Evolutionary conservation across 2,113 vertebrate species (phyloP), one percentile per base, ranked within the genome.

Genomic region (Blennius ocellaris): DNA sequence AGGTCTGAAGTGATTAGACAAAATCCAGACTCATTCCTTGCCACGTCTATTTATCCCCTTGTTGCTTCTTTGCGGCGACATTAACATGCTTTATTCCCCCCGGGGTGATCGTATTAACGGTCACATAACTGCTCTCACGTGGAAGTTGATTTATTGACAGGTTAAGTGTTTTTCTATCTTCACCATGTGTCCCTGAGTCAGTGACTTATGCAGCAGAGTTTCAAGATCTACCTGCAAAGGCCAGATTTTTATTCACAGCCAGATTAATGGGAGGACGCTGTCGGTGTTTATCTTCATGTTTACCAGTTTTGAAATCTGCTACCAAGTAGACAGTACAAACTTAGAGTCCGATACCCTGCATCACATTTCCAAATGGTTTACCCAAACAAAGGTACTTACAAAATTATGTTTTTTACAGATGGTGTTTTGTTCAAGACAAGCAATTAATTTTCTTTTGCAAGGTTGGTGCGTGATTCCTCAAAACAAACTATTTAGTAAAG

Each of bases 131-230:
- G n/a, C 50, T 54, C 63, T 73, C 67, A 47, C 58, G 49, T 57
- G 59, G 65, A n/a, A 39, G 47, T 14, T 73, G 59, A 72, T 78
- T 78, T 80, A 65, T 77, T 48, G 57, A 36, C 37, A 68, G 39
- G 76, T 66, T 62, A 51, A 49, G 36, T 17, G 54, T 54, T 63
- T 81, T 65, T 69, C 72, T 68, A 66, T 69, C 53, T 37, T 44
- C 36, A 74, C 58, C 44, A 72, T 53, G 74, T 36, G 55, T 17
- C 12, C n/a, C 63, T 30, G 40, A 3, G 45, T 11, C 1, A 51
- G 69, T 47, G 4, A 54, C 55, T 58, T 39, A 59, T 70, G 6
- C 44, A 53, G 14, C 44, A 51, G 45, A 54, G 37, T 60, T 55
- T 56, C 14, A 60, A 55, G 78, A 62, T 56, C 44, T 30, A 15